Percentiles rank a stretch among this genome's conserved stretches.
These are phyloP conservation scores for Eublepharis macularius DNA, from an alignment of 2,113 vertebrate genomes.

Conservation along the genomic window DNA sequence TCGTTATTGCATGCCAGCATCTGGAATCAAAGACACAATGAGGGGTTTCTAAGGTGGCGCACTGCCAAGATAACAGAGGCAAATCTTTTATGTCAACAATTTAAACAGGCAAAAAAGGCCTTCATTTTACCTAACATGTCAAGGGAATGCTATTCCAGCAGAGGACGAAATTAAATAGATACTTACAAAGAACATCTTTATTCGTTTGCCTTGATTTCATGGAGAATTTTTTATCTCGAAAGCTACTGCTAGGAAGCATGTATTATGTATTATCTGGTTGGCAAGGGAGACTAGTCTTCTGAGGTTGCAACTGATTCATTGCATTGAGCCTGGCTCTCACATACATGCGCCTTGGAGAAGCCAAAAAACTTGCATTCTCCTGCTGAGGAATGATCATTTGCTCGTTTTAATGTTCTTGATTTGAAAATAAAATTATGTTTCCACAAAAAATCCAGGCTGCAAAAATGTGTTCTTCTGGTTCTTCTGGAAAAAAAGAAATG, in stretches of 20 bases:
- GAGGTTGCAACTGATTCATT: background rate
- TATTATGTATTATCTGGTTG: background rate
- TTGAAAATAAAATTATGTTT: background rate
- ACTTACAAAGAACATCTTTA: constrained; percentile 48
- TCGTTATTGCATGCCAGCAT: constrained; percentile 69
- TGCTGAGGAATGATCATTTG: background rate
- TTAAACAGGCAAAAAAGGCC: constrained; percentile 59
- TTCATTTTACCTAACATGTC: constrained; percentile 51
- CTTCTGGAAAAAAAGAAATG: background rate
- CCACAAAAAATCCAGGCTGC: background rate
- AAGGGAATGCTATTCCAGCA: constrained; percentile 59
- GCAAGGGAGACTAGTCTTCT: background rate
- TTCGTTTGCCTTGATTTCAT: constrained; percentile 48
- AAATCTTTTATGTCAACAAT: constrained; percentile 61
- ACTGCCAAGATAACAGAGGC: constrained; percentile 47
- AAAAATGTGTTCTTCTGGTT: background rate
- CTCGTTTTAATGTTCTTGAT: background rate
- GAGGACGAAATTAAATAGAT: constrained; percentile 61
- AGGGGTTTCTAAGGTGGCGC: constrained; percentile 55
- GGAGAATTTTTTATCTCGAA: constrained; percentile 18
- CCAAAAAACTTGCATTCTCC: background rate
- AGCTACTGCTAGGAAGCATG: background rate
- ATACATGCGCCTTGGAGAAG: background rate
- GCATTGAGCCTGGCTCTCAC: background rate
- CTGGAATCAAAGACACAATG: constrained; percentile 66